Percentiles rank a stretch among this genome's conserved stretches.
These are phyloP conservation scores for Perithous albicinctus DNA, from an alignment of 2,888 invertebrate genomes.

Conservation along the genomic window DNA sequence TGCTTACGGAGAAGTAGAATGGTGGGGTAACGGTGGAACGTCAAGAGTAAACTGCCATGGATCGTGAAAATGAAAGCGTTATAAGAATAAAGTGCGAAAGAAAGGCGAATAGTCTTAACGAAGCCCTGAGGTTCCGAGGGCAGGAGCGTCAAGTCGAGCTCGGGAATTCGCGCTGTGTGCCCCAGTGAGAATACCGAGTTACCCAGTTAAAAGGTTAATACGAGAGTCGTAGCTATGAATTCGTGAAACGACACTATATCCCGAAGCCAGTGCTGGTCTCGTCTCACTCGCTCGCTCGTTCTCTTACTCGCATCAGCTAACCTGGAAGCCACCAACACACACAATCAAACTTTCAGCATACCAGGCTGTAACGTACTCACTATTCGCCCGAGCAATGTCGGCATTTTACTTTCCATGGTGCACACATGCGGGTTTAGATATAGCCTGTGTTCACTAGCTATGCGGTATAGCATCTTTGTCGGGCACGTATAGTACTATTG, in stretches of 20 bases:
- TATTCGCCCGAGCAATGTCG: slow-evolving; percentile 39
- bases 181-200: slow-evolving; percentile 24
- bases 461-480: slow-evolving; percentile 9
- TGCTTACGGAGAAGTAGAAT: neutral
- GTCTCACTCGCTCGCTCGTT: slow-evolving; percentile 2
- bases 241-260: slow-evolving; percentile 45
- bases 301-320: slow-evolving; percentile 22
- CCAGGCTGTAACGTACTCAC: slow-evolving; percentile 21
- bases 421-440: slow-evolving; percentile 23
- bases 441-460: slow-evolving; percentile 6
- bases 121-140: slow-evolving; percentile 37
- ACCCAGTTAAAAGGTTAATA: slow-evolving; percentile 62
- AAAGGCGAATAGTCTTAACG: slow-evolving; percentile 22
- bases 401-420: slow-evolving; percentile 52
- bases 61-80: slow-evolving; percentile 54
- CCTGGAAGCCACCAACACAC: slow-evolving; percentile 10
- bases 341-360: slow-evolving; percentile 10
- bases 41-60: neutral
- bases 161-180: slow-evolving; percentile 34
- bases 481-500: slow-evolving; percentile 8
- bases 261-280: neutral
- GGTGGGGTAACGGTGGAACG: slow-evolving; percentile 19
- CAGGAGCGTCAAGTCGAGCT: slow-evolving; percentile 28
- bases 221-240: slow-evolving; percentile 45
- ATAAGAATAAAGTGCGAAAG: slow-evolving; percentile 33